phyloP scores from a whole-genome alignment of 2,797 vertebrate genomes.

The Gambusia yucatana region DNA sequence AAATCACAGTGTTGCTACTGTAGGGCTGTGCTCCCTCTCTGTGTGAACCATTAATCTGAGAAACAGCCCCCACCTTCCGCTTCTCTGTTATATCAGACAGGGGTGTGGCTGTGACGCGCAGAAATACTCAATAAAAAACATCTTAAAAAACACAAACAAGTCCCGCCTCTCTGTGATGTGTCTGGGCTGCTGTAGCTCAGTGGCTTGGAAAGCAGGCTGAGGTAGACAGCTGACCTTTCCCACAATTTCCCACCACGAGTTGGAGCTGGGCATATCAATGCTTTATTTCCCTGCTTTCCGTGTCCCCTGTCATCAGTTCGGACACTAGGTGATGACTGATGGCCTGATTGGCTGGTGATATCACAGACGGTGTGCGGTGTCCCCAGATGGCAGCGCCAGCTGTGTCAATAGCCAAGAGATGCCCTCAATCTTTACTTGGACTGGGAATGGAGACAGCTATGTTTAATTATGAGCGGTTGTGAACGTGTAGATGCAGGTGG shows the following conservation, averaged over 20 bases:
- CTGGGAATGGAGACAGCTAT: slow-evolving; percentile 57
- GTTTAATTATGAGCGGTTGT: slow-evolving; percentile 37
- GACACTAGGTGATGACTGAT: slow-evolving; percentile 52
- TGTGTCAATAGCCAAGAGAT: slow-evolving; percentile 76
- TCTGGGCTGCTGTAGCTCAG: slow-evolving; percentile 1
- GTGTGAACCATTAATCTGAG: slow-evolving; percentile 88
- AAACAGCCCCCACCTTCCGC: slow-evolving; percentile 29
- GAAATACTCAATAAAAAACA: slow-evolving; percentile 34
- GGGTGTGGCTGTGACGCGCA: slow-evolving; percentile 57
- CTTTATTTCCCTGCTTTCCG: slow-evolving; percentile 46
- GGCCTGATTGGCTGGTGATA: slow-evolving; percentile 60
- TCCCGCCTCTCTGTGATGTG: slow-evolving; percentile 10
- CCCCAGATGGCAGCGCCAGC: slow-evolving; percentile 83
- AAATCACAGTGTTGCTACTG: slow-evolving; percentile 89
- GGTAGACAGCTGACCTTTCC: slow-evolving; percentile 42
- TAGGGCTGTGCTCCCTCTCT: slow-evolving; percentile 83
- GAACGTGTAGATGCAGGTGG: slow-evolving; percentile 30
- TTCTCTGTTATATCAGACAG: slow-evolving; percentile 61
- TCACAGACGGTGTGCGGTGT: slow-evolving; percentile 50
- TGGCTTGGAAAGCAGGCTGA: slow-evolving; percentile 31
- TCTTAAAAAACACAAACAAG: slow-evolving; percentile 22
- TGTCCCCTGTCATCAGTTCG: slow-evolving; percentile 69
- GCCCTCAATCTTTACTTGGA: slow-evolving; percentile 75
- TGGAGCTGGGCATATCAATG: slow-evolving; percentile 35
- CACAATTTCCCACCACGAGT: slow-evolving; percentile 25